A percentile compares a stretch with the other conserved stretches of the same genome.
Evolutionary conservation across 64 coral and sea anemone species (phyloP).

Genomic region (Trachythela sp.): DNA sequence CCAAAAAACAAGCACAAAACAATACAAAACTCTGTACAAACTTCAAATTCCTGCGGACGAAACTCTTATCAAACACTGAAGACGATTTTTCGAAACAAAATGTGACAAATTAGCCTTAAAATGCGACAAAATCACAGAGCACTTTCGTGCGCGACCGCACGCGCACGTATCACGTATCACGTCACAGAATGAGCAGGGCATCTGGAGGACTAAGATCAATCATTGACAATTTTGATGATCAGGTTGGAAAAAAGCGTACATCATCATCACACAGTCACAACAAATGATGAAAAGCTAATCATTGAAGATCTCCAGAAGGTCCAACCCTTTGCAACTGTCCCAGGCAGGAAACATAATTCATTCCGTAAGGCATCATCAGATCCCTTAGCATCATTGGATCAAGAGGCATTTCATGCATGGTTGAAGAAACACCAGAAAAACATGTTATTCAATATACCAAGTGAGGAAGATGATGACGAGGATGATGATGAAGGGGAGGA

Average conservation of each 20-base stretch:
- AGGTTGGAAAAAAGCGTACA: background rate
- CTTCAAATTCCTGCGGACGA: no score
- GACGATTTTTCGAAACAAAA: no score
- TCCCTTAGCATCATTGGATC: background rate
- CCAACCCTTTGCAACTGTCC: background rate
- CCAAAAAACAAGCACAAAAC: conserved; percentile 41
- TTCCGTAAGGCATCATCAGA: background rate
- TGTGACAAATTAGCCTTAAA: no score
- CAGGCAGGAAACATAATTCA: background rate
- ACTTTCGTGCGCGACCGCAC: no score
- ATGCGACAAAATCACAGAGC: no score
- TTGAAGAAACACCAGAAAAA: background rate
- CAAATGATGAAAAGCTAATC: background rate
- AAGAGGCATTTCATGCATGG: background rate
- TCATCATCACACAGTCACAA: background rate
- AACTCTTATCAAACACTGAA: no score
- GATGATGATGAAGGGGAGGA: no score
- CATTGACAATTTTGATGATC: conserved; percentile 20
- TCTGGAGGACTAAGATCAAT: background rate
- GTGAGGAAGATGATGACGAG: background rate
- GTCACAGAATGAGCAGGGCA: conserved; percentile 9
- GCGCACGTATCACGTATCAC: no score
- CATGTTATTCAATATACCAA: background rate
- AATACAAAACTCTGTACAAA: no score
- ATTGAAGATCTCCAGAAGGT: background rate